Evolutionary conservation across 2,888 invertebrate genomes (phyloP).

Genomic region (Entomobrya multifasciata): DNA sequence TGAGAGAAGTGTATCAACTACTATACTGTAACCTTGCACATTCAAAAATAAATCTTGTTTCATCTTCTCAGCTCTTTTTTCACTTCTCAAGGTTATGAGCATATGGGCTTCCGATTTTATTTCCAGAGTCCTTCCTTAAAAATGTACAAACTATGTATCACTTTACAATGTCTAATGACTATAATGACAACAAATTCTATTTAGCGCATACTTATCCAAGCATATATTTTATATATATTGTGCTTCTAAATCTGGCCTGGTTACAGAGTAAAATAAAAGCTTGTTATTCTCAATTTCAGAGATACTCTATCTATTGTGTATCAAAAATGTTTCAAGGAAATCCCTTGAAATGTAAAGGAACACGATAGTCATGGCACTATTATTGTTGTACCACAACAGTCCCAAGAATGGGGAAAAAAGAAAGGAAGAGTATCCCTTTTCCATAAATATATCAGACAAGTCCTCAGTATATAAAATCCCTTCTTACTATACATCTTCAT

Average conservation of each 20-base stretch:
- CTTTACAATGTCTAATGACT: too few relatives aligned
- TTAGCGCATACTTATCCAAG: too few relatives aligned
- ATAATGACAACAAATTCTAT: too few relatives aligned
- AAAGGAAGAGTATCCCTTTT: neutral
- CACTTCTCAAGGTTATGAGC: slow-evolving; percentile 15
- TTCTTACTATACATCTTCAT: slow-evolving; percentile 1
- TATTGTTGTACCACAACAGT: neutral
- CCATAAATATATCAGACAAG: slow-evolving; percentile 18
- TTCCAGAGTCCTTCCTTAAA: neutral
- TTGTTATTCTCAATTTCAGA: too few relatives aligned
- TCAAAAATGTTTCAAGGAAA: slow-evolving; percentile 62
- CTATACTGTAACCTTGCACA: neutral
- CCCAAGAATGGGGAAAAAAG: slow-evolving; percentile 8
- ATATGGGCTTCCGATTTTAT: neutral
- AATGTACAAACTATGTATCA: too few relatives aligned
- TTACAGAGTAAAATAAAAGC: too few relatives aligned
- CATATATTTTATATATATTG: too few relatives aligned
- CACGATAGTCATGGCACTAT: neutral
- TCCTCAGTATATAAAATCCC: neutral
- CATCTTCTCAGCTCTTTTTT: neutral
- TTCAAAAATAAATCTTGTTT: neutral
- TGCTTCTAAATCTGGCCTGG: too few relatives aligned
- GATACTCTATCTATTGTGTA: slow-evolving; percentile 29
- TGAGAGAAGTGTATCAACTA: neutral
- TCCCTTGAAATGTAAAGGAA: slow-evolving; percentile 43